These are phyloP conservation scores for Centrocercus urophasianus DNA, from an alignment of 2,113 vertebrate genomes.

Conservation along the genomic window DNA sequence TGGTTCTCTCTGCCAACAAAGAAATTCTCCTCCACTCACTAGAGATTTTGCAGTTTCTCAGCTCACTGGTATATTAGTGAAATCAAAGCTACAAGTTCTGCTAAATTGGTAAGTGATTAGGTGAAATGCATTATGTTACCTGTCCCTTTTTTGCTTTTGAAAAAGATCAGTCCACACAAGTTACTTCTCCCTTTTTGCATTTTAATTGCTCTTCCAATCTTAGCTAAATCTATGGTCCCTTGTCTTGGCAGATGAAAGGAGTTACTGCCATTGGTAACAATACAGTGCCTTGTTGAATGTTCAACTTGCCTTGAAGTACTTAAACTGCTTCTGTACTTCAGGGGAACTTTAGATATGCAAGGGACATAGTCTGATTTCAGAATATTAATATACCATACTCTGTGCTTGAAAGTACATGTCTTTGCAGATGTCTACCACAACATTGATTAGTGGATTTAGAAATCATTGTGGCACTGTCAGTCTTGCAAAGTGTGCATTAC, in stretches of 20 bases:
- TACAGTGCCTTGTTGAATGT: not conserved
- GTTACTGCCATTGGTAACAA: not conserved
- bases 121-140: not conserved
- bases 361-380: not conserved
- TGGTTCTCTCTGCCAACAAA: not conserved
- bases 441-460: not conserved
- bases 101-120: not conserved
- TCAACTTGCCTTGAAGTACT: not conserved
- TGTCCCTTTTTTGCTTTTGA: not conserved
- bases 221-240: not conserved
- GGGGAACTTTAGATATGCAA: not conserved
- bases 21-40: not conserved
- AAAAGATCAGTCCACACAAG: not conserved
- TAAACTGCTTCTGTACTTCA: not conserved
- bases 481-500: not conserved
- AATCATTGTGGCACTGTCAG: not conserved
- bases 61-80: not conserved
- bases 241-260: not conserved
- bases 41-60: conserved; percentile 13
- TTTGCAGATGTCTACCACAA: not conserved
- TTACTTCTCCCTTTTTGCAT: not conserved
- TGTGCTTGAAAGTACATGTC: not conserved
- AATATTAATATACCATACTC: not conserved
- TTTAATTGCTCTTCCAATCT: not conserved
- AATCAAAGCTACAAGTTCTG: conserved; percentile 15